A percentile compares a stretch with the other conserved stretches of the same genome.
Evolutionary conservation across 2,113 vertebrate species (phyloP).

Genomic region (Clarias magur): DNA sequence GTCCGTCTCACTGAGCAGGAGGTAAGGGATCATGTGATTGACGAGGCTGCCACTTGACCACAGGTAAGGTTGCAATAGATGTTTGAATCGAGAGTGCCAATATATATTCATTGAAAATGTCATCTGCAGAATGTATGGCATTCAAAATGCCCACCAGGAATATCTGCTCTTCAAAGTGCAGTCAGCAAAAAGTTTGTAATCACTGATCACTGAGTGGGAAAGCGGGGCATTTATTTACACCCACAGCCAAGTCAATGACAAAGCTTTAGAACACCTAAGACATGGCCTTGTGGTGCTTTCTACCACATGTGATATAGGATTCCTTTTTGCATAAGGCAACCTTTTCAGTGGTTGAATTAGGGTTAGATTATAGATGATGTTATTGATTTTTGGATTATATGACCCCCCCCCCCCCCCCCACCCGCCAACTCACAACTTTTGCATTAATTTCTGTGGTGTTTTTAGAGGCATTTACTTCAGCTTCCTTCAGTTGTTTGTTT

Average conservation of each 20-base stretch:
- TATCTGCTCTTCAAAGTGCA: slow-evolving; percentile 37
- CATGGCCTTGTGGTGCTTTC: background rate
- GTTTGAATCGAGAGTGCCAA: slow-evolving; percentile 32
- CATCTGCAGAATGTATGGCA: slow-evolving; percentile 50
- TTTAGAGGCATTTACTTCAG: background rate
- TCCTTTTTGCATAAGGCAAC: background rate
- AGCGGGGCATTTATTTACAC: background rate
- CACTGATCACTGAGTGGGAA: slow-evolving; percentile 34
- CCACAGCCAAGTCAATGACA: background rate
- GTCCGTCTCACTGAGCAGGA: slow-evolving; percentile 9
- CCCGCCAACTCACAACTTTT: too few species aligned
- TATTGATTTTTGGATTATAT: background rate
- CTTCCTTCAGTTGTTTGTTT: background rate
- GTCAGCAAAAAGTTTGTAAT: slow-evolving; percentile 55
- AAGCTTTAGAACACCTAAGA: background rate
- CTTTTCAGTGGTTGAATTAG: background rate
- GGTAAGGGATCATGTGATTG: slow-evolving; percentile 30
- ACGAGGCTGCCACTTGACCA: slow-evolving; percentile 41
- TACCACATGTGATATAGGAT: background rate
- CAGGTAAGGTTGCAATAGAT: slow-evolving; percentile 45
- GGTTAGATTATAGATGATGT: background rate
- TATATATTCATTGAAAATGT: slow-evolving; percentile 62
- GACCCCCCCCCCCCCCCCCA: too few species aligned
- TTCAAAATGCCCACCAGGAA: slow-evolving; percentile 41
- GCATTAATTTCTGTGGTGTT: background rate